Conservation (phyloP, 2,888 invertebrate species). For the Cancer borealis region DNA sequence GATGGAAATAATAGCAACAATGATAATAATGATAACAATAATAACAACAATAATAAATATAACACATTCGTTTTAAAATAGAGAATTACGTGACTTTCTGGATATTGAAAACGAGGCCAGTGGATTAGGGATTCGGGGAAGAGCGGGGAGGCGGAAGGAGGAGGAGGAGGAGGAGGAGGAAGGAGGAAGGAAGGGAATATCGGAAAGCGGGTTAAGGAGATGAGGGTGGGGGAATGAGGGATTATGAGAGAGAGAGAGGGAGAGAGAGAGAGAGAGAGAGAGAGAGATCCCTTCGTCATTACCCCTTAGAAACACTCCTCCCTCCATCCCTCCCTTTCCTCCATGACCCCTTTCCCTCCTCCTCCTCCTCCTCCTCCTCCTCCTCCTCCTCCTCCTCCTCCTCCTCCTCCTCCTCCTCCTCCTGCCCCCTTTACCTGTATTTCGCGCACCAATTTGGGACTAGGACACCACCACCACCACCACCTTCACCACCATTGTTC, state of each 20-base stretch:
- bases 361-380: too few relatives aligned
- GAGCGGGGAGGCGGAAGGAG: too few relatives aligned
- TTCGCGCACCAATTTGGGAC: not conserved
- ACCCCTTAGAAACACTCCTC: not conserved
- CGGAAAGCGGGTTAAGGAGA: slow-evolving; percentile 23
- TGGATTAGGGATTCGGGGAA: not conserved
- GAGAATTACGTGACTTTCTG: not conserved
- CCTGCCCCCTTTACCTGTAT: not conserved
- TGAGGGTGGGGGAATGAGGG: not conserved
- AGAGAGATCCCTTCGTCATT: not conserved
- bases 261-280: slow-evolving; percentile 30
- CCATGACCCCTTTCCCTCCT: not conserved
- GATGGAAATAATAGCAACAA: not conserved
- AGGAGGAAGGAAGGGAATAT: not conserved
- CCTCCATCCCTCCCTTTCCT: not conserved
- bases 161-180: not conserved
- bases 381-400: too few relatives aligned
- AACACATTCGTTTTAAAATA: too few relatives aligned
- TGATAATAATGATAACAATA: not conserved
- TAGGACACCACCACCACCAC: slow-evolving; percentile 1
- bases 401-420: not conserved
- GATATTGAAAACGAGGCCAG: not conserved
- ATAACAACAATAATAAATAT: not conserved
- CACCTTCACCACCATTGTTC: not conserved
- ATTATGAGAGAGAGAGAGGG: slow-evolving; percentile 7